These are phyloP conservation scores for Coregonus sp. DNA, from an alignment of 2,797 vertebrate genomes.

Conservation along the genomic window DNA sequence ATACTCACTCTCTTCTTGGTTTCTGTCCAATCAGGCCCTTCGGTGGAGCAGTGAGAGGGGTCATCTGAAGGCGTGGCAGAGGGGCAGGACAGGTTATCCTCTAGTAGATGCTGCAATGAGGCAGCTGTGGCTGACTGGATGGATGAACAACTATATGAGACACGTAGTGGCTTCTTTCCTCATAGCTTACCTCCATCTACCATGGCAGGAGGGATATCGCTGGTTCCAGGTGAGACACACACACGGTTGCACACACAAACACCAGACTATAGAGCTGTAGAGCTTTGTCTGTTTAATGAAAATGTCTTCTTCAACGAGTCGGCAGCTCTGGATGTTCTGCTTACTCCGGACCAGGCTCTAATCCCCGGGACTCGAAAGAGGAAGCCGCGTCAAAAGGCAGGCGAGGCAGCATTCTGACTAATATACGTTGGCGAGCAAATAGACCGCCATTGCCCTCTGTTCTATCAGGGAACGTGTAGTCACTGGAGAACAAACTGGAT, in stretches of 20 bases:
- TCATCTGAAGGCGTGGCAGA: conserved; percentile 74
- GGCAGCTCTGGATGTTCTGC: conserved; percentile 19
- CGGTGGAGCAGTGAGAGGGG: conserved; percentile 62
- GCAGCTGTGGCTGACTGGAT: conserved; percentile 62
- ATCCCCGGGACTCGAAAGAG: no score
- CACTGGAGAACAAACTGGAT: no score
- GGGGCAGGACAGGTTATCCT: conserved; percentile 70
- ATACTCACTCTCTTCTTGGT: neutral
- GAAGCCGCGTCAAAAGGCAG: no score
- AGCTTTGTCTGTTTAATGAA: no score
- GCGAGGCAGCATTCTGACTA: no score
- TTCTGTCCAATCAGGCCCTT: conserved; percentile 55
- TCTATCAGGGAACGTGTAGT: no score
- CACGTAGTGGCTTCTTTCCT: conserved; percentile 77
- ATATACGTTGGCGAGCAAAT: no score
- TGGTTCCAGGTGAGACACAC: conserved; percentile 69
- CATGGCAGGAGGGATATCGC: conserved; percentile 77
- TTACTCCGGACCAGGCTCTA: no score
- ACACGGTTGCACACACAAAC: no score
- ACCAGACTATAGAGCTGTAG: no score
- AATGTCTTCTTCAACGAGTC: no score
- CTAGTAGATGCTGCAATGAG: conserved; percentile 71
- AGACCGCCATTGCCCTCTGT: neutral
- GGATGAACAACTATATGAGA: conserved; percentile 80
- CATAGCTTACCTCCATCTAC: conserved; percentile 73